Base-by-base conservation (phyloP, 1,140 invertebrate genomes). In the Drusus annulatus region DNA sequence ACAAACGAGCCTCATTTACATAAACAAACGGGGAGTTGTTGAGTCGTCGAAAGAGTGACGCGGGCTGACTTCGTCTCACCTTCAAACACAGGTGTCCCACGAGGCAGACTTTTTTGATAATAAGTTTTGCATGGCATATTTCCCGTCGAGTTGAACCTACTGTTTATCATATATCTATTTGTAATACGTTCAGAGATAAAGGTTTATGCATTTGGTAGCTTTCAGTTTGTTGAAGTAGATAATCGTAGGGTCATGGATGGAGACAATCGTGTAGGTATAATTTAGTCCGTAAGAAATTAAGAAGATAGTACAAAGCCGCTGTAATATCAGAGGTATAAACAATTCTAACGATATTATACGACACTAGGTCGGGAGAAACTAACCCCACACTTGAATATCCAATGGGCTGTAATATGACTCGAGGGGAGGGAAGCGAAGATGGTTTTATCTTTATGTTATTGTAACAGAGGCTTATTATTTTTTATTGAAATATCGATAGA, bases 311-410 rank as follows among this genome's bases (percentile, higher is more conserved):
- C 36, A 45, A 45, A 45, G 10, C 23, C n/a, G 62, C 28, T 65
- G 25, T 65, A 65, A 65, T 65, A 8, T 31, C 21, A 45, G 23
- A 28, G 8, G 23, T 45, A 45, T 10, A 68, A 19, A 36, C 17
- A 31, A 68, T 68, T 19, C 8, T 71, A 51, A 52, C 52, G 19
- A 51, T 23, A 71, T 71, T 71, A 21, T 17, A 36, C 10, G 19
- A 52, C 50, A 71, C 17, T 52, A 19, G 17, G 17, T 50, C 2
- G 19, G 31, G 31, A 17, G 68, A 71, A 71, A 51, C 50, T 52
- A 51, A 71, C 68, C 71, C 52, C 71, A 75, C 71, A 58, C 71
- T 56, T 56, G 76, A 69, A 69, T 78, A 78, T 78, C 58, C 63
- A 69, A 78, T 78, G 56, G 36, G 45, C 76, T 36, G 50, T 50